phyloP scores from a whole-genome alignment of 1,140 invertebrate species.

The Trichonephila inaurata region DNA sequence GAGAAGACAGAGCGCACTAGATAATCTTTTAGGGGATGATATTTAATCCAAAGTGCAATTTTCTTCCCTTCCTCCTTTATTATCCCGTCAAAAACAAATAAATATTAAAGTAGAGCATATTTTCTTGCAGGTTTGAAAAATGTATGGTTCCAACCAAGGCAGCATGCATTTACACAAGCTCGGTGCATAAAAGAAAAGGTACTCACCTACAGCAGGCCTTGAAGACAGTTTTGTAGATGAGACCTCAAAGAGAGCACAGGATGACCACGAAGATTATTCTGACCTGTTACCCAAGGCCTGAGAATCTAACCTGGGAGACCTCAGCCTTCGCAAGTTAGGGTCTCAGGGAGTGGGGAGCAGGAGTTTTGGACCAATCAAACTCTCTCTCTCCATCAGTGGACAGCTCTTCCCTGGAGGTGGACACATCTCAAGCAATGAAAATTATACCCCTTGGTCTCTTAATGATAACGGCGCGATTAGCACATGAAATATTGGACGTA shows the following conservation, averaged over 20 bases:
- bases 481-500: too few relatives aligned
- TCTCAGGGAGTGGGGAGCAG: slow-evolving; percentile 87
- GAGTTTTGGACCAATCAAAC: slow-evolving; percentile 75
- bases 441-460: too few relatives aligned
- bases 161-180: too few relatives aligned
- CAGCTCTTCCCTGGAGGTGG: not conserved
- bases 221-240: not conserved
- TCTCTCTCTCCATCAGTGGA: not conserved
- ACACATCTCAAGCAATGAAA: not conserved
- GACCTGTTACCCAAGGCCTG: slow-evolving; percentile 82
- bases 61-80: too few relatives aligned
- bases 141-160: too few relatives aligned
- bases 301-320: slow-evolving; percentile 87
- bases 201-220: not conserved
- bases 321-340: slow-evolving; percentile 87
- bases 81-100: too few relatives aligned
- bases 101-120: too few relatives aligned
- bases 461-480: not conserved
- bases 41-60: too few relatives aligned
- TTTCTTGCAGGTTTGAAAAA: too few relatives aligned
- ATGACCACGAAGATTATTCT: slow-evolving; percentile 52
- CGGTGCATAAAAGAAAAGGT: too few relatives aligned
- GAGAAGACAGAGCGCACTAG: too few relatives aligned
- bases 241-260: not conserved
- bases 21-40: too few relatives aligned